A percentile compares a stretch with the other conserved stretches of the same genome.
phyloP scores from a whole-genome alignment of 1,140 invertebrate genomes.

The Cepaea nemoralis region DNA sequence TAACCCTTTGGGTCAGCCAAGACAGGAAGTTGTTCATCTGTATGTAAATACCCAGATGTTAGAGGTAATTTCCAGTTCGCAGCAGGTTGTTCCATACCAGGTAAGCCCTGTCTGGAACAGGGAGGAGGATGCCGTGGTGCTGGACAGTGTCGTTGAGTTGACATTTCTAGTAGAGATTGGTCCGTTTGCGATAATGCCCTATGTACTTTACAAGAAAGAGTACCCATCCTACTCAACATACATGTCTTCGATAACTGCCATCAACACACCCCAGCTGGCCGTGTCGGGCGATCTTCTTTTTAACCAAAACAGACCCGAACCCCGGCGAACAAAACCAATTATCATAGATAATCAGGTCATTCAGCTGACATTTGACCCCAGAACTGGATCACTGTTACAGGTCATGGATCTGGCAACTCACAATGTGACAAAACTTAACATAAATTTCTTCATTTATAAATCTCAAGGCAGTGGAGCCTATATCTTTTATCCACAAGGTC shows the following conservation, averaged over 20 bases:
- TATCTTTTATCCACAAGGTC: slow-evolving; percentile 90
- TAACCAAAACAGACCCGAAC: slow-evolving; percentile 47
- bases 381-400: slow-evolving; percentile 51
- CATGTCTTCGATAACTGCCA: slow-evolving; percentile 52
- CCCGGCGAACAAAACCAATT: slow-evolving; percentile 39
- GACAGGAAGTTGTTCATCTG: slow-evolving; percentile 56
- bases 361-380: slow-evolving; percentile 53
- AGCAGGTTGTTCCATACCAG: slow-evolving; percentile 59
- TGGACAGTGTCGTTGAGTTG: slow-evolving; percentile 55
- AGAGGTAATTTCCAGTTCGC: slow-evolving; percentile 46
- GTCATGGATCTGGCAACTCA: slow-evolving; percentile 52
- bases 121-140: slow-evolving; percentile 47
- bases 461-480: slow-evolving; percentile 89
- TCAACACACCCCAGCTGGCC: slow-evolving; percentile 48
- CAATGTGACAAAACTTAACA: slow-evolving; percentile 73
- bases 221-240: slow-evolving; percentile 38
- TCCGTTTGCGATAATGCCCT: slow-evolving; percentile 54
- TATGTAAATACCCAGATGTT: slow-evolving; percentile 46
- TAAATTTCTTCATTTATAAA: slow-evolving; percentile 80
- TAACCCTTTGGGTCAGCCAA: slow-evolving; percentile 58
- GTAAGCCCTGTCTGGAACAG: slow-evolving; percentile 60
- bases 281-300: slow-evolving; percentile 52
- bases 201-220: slow-evolving; percentile 47
- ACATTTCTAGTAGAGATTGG: slow-evolving; percentile 57
- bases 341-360: slow-evolving; percentile 59